Base-by-base conservation (phyloP, 2,888 invertebrate genomes). In the Apamea crenata region DNA sequence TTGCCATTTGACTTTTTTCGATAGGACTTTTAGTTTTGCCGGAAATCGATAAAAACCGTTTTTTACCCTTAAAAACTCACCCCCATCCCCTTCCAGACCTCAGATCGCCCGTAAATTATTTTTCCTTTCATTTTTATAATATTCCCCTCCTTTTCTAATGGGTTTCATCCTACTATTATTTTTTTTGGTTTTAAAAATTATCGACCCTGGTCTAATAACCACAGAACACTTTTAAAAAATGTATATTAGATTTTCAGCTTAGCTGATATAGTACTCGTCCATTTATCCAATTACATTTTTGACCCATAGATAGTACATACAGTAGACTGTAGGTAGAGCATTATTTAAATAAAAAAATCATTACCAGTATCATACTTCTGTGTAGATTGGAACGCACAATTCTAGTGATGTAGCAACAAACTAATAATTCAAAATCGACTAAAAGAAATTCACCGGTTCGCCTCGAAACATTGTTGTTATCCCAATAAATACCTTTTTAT, bases 371-470 rank as follows among this genome's bases (percentile, higher is more conserved):
- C 7, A 5, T 40, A 3, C 1, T 67, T 81, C 18, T 74, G n/a
- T 40, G 8, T 71, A 63, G 50, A 83, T 47, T 63, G 69, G 47
- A 78, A 72, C 40, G 78, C 16, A 59, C 1, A n/a, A 44, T 29
- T 61, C 18, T 59, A 85, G 73, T 74, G 85, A 29, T 77, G 83
- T 59, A 0, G 25, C 3, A 36, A 59, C 4, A 32, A 44, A 65
- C 47, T 44, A 66, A 21, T 16, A 61, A n/a, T 1, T 14, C 0
- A 18, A 1, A 61, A 66, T 79, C 70, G 47, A 79, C 80, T 83
- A 83, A 74, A 36, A 36, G 0, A 4, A n/a, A 32, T 0, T 6
- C 2, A n/a, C 0, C 14, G 2, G n/a, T n/a, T 53, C 5, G 0
- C 1, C 0, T 0, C 1, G 2, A 2, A 25, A 36, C 0, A 21